Evolutionary conservation across 1,140 invertebrate genomes (phyloP).

Genomic region (Metopolophium dirhodum): DNA sequence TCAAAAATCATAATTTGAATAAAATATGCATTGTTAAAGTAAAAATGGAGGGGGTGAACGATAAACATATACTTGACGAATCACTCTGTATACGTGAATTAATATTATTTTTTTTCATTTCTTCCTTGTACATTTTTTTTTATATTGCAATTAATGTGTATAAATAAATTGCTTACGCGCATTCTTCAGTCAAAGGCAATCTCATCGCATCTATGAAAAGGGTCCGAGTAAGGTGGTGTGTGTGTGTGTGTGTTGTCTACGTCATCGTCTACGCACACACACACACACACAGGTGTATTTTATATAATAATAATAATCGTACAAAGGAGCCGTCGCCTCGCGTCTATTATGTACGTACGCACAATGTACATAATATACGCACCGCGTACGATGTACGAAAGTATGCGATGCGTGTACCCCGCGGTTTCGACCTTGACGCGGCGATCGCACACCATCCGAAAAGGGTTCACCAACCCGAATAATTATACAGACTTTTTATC

Average conservation of each 20-base stretch:
- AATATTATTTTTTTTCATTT: not conserved
- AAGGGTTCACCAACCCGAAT: slow-evolving; percentile 47
- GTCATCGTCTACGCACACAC: not conserved
- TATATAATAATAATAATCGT: slow-evolving; percentile 11
- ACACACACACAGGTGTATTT: not conserved
- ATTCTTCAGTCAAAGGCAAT: not conserved
- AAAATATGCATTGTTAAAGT: not conserved
- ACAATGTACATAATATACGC: not conserved
- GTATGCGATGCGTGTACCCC: slow-evolving; percentile 42
- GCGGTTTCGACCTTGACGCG: slow-evolving; percentile 43
- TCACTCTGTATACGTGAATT: not conserved
- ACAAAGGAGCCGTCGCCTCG: slow-evolving; percentile 9
- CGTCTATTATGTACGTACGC: not conserved
- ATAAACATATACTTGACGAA: not conserved
- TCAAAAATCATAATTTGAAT: not conserved
- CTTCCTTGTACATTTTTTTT: not conserved
- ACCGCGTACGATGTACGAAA: slow-evolving; percentile 17
- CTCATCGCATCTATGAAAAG: not conserved
- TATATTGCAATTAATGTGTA: not conserved
- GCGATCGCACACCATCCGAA: not conserved
- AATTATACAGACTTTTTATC: not conserved
- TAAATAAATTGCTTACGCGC: not conserved
- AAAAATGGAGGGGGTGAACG: not conserved
- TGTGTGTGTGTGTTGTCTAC: not conserved
- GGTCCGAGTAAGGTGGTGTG: not conserved